Conservation (phyloP, 2,113 vertebrate genomes). For the Bufo gargarizans region DNA sequence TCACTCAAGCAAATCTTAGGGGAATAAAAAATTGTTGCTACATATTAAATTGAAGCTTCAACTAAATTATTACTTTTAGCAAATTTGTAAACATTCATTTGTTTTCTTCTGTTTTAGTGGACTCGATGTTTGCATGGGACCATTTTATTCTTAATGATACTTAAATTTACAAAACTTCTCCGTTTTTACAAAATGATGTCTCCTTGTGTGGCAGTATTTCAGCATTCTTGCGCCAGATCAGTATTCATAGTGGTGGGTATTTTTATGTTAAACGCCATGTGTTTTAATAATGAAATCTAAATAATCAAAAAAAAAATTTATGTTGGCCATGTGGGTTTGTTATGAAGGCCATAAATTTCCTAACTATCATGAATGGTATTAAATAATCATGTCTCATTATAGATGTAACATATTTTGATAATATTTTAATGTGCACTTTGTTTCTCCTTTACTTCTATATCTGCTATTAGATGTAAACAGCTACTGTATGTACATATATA, state of each 20-base stretch:
- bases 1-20: not conserved
- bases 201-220: conserved; percentile 55
- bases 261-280: not conserved
- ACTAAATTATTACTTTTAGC: too few species aligned
- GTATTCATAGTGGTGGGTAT: conserved; percentile 68
- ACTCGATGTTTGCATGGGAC: conserved; percentile 66
- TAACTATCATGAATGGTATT: too few species aligned
- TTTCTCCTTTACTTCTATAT: too few species aligned
- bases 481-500: too few species aligned
- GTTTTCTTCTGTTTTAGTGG: conserved; percentile 62
- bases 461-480: too few species aligned
- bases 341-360: too few species aligned
- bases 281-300: not conserved
- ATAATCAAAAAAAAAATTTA: not conserved
- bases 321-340: too few species aligned
- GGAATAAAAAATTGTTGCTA: not conserved
- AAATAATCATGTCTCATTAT: too few species aligned
- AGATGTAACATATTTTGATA: too few species aligned
- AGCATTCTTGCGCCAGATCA: conserved; percentile 59
- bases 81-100: not conserved
- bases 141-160: conserved; percentile 70
- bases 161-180: conserved; percentile 67
- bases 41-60: too few species aligned
- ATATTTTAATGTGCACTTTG: too few species aligned
- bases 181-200: conserved; percentile 53